Conservation (phyloP, 1,140 invertebrate species). For the Phocides pigmalion region DNA sequence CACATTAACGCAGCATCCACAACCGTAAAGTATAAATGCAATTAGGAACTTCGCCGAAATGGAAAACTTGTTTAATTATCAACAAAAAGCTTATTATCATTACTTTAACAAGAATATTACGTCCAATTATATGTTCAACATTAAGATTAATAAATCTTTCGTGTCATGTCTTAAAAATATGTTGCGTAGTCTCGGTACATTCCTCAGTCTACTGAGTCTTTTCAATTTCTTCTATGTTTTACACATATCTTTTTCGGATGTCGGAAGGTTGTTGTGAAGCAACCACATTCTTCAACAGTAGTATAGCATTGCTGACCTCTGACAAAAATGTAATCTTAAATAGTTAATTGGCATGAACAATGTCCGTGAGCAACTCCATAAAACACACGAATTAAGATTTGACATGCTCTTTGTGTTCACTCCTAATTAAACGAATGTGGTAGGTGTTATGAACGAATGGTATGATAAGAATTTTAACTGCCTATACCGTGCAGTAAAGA, state of each 20-base stretch:
- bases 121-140: constrained; percentile 27
- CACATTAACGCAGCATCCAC: constrained; percentile 46
- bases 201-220: no score
- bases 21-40: constrained; percentile 42
- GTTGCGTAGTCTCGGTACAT: neutral
- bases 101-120: constrained; percentile 27
- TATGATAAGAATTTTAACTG: constrained; percentile 38
- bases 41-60: constrained; percentile 36
- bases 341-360: no score
- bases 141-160: constrained; percentile 8
- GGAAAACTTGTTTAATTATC: constrained; percentile 35
- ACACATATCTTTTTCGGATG: no score
- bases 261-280: no score
- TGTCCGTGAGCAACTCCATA: no score
- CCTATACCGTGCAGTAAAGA: constrained; percentile 37
- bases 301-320: no score
- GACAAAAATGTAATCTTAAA: no score
- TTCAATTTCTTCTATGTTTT: no score
- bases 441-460: constrained; percentile 31
- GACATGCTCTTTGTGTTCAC: neutral
- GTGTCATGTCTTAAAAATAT: neutral
- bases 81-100: constrained; percentile 33
- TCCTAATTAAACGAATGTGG: constrained; percentile 6
- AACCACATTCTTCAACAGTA: no score
- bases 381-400: constrained; percentile 13